Base-by-base conservation (phyloP, 2,888 invertebrate species). In the Meteorus cinctellus region DNA sequence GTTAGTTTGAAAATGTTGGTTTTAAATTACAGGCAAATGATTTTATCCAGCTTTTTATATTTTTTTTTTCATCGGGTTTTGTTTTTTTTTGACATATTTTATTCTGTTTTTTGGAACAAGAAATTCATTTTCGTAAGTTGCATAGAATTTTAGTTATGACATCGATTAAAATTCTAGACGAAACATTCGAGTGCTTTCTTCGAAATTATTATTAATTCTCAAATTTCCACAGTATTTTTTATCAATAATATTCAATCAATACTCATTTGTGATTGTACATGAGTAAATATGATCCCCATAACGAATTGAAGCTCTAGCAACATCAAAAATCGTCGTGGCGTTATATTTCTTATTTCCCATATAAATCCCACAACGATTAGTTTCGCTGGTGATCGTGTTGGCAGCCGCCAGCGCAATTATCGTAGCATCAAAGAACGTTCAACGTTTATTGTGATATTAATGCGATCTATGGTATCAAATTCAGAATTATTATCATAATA, bases 311-410 rank as follows among this genome's bases (percentile, higher is more conserved):
- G 41, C 12, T 41, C 0, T 8, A 12, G 8, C 41, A 41, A 41
- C 8, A 41, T 41, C 8, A 0, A 55, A 55, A 19, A 24, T 19
- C 10, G 8, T 19, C 55, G 19, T 55, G 55, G 55, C 55, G 10
- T 55, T 55, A 55, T 55, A 19, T 48, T 48, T 48, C 14, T 5
- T 16, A n/a, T 48, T 16, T 48, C 48, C 14, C 6, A 34, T 31
- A 65, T 36, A 65, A 36, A 29, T 70, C 65, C 73, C 76, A 76
- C 72, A 75, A 31, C 45, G 73, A 80, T 80, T 81, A 75, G 79
- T 77, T 63, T 75, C 80, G 75, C 78, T 80, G 81, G 81, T 80
- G 71, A 81, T 79, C 66, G 74, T 79, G 68, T 76, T 67, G 75
- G 73, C 80, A 78, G 79, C 78, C 77, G 80, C 74, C 48, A 55